phyloP scores from a whole-genome alignment of 1,140 invertebrate genomes.

The Leucophenga varia region DNA sequence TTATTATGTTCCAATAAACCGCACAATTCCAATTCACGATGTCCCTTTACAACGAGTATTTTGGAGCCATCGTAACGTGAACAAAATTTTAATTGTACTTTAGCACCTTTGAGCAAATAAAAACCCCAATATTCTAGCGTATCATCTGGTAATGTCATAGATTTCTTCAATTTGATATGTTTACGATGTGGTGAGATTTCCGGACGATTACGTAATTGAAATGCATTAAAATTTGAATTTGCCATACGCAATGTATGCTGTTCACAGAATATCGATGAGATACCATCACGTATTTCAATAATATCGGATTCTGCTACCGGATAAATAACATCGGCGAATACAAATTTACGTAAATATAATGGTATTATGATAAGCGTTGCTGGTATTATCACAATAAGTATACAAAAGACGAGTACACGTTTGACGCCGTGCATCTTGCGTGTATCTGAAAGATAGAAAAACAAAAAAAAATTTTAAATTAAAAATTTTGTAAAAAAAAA shows the following conservation, averaged over 20 bases:
- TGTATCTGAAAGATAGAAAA: slow-evolving; percentile 61
- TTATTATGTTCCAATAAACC: slow-evolving; percentile 70
- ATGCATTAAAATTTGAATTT: slow-evolving; percentile 73
- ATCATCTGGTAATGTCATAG: slow-evolving; percentile 80
- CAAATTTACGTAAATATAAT: slow-evolving; percentile 71
- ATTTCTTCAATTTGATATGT: slow-evolving; percentile 76
- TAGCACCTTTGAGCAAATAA: slow-evolving; percentile 75
- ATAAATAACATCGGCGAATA: slow-evolving; percentile 73
- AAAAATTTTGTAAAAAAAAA: slow-evolving; percentile 5
- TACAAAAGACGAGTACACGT: slow-evolving; percentile 72
- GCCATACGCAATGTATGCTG: slow-evolving; percentile 78
- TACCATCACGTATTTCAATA: slow-evolving; percentile 73
- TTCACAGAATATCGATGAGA: slow-evolving; percentile 77
- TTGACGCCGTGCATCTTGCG: slow-evolving; percentile 74
- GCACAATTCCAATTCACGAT: slow-evolving; percentile 73
- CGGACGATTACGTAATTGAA: slow-evolving; percentile 71
- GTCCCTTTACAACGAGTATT: slow-evolving; percentile 76
- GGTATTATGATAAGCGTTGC: slow-evolving; percentile 71
- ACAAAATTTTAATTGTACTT: slow-evolving; percentile 74
- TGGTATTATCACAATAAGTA: slow-evolving; percentile 71
- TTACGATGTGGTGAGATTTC: slow-evolving; percentile 69
- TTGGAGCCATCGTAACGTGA: slow-evolving; percentile 75
- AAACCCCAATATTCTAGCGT: slow-evolving; percentile 88
- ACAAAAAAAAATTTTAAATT: slow-evolving; percentile 5
- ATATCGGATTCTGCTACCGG: slow-evolving; percentile 79